Conservation (phyloP, 2,113 vertebrate species). For the Neolamprologus caudopunctatus region DNA sequence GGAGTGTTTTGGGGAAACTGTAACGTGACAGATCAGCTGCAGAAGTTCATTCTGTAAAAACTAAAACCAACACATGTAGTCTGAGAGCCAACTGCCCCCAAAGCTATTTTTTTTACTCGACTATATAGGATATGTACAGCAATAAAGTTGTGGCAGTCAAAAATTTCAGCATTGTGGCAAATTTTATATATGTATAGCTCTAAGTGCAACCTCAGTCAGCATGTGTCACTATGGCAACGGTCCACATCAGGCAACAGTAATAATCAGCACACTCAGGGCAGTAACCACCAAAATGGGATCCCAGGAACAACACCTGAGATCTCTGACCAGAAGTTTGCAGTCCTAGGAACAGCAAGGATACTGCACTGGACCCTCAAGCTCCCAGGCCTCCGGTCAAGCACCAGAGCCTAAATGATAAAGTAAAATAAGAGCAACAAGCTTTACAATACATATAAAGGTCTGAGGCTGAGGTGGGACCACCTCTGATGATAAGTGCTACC, state of each 20-base stretch:
- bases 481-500: conserved; percentile 46
- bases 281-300: background rate
- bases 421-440: background rate
- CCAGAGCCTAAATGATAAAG: background rate
- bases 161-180: background rate
- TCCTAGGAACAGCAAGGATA: background rate
- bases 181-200: background rate
- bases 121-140: background rate
- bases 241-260: background rate
- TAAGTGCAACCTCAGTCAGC: background rate
- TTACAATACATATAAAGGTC: background rate
- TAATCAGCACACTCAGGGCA: background rate
- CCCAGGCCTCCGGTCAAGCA: background rate
- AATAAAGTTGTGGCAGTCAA: background rate
- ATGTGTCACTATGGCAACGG: background rate
- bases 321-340: background rate
- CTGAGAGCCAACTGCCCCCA: background rate
- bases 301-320: background rate
- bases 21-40: background rate
- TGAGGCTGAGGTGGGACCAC: conserved; percentile 47
- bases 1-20: background rate
- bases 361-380: background rate
- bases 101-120: background rate
- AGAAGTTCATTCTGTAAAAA: background rate
- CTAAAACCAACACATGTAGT: background rate